Base-by-base conservation (phyloP, 2,113 vertebrate genomes). In the Gorsachius goisagi region DNA sequence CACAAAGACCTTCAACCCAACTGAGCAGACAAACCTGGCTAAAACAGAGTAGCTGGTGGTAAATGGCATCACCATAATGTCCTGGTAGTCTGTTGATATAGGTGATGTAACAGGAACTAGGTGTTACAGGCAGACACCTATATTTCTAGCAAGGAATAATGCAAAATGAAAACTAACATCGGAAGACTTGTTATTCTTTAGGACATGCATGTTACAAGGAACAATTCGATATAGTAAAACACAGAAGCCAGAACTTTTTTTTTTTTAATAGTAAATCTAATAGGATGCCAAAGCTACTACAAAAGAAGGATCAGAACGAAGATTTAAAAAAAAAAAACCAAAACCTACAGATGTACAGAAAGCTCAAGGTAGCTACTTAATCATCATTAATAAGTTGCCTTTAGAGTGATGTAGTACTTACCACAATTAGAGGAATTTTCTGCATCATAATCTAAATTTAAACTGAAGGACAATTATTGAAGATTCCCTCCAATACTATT, bases 181-280 rank as follows among this genome's bases (percentile, higher is more conserved):
- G 60, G 20, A 52, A 33, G 9, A 32, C 11, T 20, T 77, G 15
- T 20, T 56, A 14, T 28, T 60, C 53, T 81, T 62, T 30, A 67
- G 37, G 60, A 28, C 5, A 4, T 4, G 5, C 0, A 0, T 8
- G 5, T 63, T 67, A 55, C 18, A 26, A 35, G 2, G 23, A 87
- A 41, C 5, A 47, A 5, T 20, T 47, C 7, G 3, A 27, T 18
- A 55, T 0, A 71, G 37, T 7, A 50, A 30, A 85, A 41, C 5
- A 33, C 0, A n/a, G 22, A 55, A 55, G 6, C 30, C 12, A 56
- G 28, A 79, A 62, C 0, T 7, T 27, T 7, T 30, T 39, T 5
- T n/a, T n/a, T 22, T 5, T 50, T 50, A 33, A 39, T 10, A 4
- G 15, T 30, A 71, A 60, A 53, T 30, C 17, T 64, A 37, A 64